Base-by-base conservation (phyloP, 2,113 vertebrate species). In the Cheilinus undulatus region DNA sequence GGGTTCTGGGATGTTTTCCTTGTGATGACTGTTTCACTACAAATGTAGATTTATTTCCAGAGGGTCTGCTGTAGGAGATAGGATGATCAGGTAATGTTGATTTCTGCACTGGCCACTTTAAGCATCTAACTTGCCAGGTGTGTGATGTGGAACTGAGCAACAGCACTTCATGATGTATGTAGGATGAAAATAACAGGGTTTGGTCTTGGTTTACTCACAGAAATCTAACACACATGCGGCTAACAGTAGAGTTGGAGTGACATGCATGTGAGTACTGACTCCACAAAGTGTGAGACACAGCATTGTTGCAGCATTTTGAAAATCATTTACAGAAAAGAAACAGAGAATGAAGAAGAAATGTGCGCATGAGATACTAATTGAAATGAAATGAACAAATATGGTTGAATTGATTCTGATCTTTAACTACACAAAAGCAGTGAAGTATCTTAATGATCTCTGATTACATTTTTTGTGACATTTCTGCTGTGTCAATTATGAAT, bases 41-140 rank as follows among this genome's bases (percentile, higher is more conserved):
- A 78, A 77, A 92, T 97, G 94, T 97, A 98, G 96, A 97, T 96
- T 95, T 95, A 97, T 94, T 98, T 94, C 95, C 96, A 96, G 97
- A 97, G 96, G 97, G 94, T 96, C 97, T 90, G 94, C 97, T 87
- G 93, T 99, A 96, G 97, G 96, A 94, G 97, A 98, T 97, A 99
- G 97, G 93, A 97, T 99, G 95, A 98, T 96, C 94, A 99, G 97
- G 97, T 99, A 99, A 97, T 89, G 86, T 34, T 1, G 48, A 71
- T 78, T 45, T 7, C 86, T 90, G 73, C 93, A 92, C 73, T 86
- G 45, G 26, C 69, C 57, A 79, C 80, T 85, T 58, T 63, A 89
- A 72, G 59, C 62, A 78, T 83, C 81, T 85, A 87, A 87, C 70
- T 68, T 43, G 67, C 42, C 59, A 73, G 69, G 49, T 51, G 85